A percentile compares a stretch with the other conserved stretches of the same genome.
Evolutionary conservation across 1,140 invertebrate genomes (phyloP).

Genomic region (Drosophila tsacasi): DNA sequence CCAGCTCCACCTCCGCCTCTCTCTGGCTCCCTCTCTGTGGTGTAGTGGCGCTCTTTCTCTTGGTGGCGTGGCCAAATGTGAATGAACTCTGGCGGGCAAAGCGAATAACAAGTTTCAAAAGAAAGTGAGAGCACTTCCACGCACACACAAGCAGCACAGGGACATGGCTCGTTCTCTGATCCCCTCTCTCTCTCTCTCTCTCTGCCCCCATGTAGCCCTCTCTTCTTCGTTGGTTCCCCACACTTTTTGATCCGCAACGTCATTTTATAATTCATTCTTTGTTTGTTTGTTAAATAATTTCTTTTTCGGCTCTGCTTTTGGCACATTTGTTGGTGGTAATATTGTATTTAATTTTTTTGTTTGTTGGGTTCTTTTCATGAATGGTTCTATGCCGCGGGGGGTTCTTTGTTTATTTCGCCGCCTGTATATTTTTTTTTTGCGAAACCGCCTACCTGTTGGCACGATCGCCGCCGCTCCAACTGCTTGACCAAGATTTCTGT

Average conservation of each 20-base stretch:
- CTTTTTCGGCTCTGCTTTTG: conserved; percentile 39
- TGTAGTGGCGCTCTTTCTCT: conserved; percentile 12
- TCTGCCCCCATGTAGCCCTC: not conserved
- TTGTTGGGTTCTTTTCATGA: conserved; percentile 27
- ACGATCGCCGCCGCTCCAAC: conserved; percentile 43
- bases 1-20: conserved; percentile 3
- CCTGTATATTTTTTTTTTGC: conserved; percentile 23
- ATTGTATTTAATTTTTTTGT: conserved; percentile 47
- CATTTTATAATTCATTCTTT: conserved; percentile 57
- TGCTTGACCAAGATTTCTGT: conserved; percentile 56
- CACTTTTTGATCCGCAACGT: conserved; percentile 53
- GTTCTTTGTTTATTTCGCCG: conserved; percentile 28
- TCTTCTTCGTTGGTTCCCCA: not conserved
- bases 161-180: conserved; percentile 27
- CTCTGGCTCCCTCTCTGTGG: conserved; percentile 20
- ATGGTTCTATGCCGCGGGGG: conserved; percentile 44
- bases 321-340: conserved; percentile 56
- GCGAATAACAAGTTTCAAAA: conserved; percentile 83
- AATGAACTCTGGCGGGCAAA: conserved; percentile 79
- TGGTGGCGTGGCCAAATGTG: conserved; percentile 69
- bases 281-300: conserved; percentile 69
- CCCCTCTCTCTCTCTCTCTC: conserved; percentile 4
- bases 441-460: conserved; percentile 52
- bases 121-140: conserved; percentile 82
- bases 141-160: conserved; percentile 29